Evolutionary conservation across 2,113 vertebrate species (phyloP), one percentile per base, ranked within the genome.

Genomic region (Irena cyanogastra): DNA sequence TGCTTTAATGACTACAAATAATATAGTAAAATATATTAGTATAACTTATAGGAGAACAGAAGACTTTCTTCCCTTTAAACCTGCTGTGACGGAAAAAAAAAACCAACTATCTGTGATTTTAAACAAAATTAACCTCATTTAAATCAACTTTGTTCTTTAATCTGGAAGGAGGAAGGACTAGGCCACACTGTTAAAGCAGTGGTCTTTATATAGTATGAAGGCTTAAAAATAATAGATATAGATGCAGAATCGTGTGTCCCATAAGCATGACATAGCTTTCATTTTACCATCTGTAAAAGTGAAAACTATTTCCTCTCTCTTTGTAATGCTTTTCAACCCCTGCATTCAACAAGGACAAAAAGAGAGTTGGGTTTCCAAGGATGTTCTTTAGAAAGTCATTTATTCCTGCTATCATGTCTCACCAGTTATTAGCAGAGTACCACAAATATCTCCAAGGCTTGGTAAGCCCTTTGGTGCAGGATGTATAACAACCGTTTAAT

Each of bases 21-120:
- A 53, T 52, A 23, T 6, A 26, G 7, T 42, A 35, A 69, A 78
- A 66, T 70, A 56, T 37, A 45, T 57, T 78, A 27, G 7, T 65
- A 12, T 52, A 20, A 64, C 16, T 52, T 92, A 9, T 4, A 52
- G 50, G 6, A 53, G 4, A 78, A 45, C 30, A 28, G 7, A 61
- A 75, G 8, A 19, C 10, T 75, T 84, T 75, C 9, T 64, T 76
- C 27, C 16, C 10, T 63, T 70, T 54, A 54, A 49, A 22, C 9
- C 16, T 83, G 3, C 3, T 60, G 6, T 47, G 12, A 75, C 5
- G 45, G 24, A 28, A 68, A 76, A 61, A 53, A 22, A 35, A 5
- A 8, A 45, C n/a, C n/a, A n/a, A n/a, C n/a, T 3, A 37, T 7
- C 1, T 0, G 4, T 66, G 2, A 10, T 75, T 78, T 90, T 78